Conservation (phyloP, 2,797 vertebrate genomes). For the Hylomyscus alleni region DNA sequence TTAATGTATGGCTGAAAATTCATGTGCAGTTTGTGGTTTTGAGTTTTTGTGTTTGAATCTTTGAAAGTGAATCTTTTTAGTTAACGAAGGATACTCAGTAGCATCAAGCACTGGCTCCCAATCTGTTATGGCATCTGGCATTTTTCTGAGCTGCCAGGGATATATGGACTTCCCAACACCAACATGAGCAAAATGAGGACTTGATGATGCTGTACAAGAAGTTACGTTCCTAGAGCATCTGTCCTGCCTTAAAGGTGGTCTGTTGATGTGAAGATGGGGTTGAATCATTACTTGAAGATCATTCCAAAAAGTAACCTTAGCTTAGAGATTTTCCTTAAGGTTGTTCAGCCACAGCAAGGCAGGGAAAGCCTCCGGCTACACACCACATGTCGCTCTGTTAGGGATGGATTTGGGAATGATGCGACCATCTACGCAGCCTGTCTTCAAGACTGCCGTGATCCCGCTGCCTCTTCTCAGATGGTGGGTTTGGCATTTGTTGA, state of each 20-base stretch:
- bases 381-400: background rate
- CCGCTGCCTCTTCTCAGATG: too few species aligned
- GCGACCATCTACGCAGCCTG: background rate
- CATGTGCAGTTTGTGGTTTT: background rate
- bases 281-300: conserved; percentile 1
- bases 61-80: conserved; percentile 27
- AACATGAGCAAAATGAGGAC: background rate
- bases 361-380: background rate
- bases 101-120: background rate
- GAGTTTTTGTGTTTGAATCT: conserved; percentile 16
- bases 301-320: conserved; percentile 9
- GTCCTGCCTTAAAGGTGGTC: background rate
- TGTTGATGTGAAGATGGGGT: background rate
- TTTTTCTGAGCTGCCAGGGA: conserved; percentile 47
- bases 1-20: background rate
- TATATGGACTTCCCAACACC: background rate
- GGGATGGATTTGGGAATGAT: background rate
- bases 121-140: conserved; percentile 20
- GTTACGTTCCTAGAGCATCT: background rate
- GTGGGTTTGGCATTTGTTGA: background rate
- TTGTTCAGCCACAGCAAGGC: background rate
- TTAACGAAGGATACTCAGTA: conserved; percentile 44
- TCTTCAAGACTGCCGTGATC: background rate
- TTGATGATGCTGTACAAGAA: conserved; percentile 3
- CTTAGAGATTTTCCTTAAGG: conserved; percentile 44